phyloP scores from a whole-genome alignment of 2,888 invertebrate species.

The Noctua pronuba region DNA sequence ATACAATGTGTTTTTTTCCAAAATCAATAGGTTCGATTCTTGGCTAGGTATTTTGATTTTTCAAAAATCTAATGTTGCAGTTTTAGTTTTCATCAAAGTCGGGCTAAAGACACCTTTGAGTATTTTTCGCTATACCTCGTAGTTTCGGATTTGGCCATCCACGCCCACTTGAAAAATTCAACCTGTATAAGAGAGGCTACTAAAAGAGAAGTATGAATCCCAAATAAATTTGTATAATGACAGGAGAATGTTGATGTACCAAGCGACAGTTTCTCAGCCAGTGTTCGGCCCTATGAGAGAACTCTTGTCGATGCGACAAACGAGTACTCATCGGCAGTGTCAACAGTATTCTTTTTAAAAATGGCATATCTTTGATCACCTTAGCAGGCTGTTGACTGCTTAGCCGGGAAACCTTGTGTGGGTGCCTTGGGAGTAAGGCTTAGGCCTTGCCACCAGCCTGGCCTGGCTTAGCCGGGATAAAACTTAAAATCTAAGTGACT shows the following conservation, averaged over 20 bases:
- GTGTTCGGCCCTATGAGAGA: background rate
- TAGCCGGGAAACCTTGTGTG: background rate
- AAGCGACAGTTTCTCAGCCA: background rate
- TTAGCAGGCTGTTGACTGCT: background rate
- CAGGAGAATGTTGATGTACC: background rate
- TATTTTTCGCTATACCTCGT: too few species aligned
- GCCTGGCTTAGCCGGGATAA: too few species aligned
- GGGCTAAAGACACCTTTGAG: too few species aligned
- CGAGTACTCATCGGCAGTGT: background rate
- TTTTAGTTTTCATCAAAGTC: too few species aligned
- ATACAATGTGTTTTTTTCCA: too few species aligned
- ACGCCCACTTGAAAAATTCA: too few species aligned
- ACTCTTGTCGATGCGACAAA: background rate
- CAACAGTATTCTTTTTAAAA: background rate
- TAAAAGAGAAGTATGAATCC: background rate
- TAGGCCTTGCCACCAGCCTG: too few species aligned
- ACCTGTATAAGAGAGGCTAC: too few species aligned
- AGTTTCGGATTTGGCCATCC: too few species aligned
- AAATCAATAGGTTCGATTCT: too few species aligned
- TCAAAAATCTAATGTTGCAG: too few species aligned
- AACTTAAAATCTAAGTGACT: background rate
- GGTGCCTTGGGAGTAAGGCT: background rate
- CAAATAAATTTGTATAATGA: background rate
- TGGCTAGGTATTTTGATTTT: too few species aligned
- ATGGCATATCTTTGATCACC: background rate